Evolutionary conservation across 1,140 invertebrate species (phyloP), one percentile per base, ranked within the genome.

Genomic region (Hycleus phaleratus): DNA sequence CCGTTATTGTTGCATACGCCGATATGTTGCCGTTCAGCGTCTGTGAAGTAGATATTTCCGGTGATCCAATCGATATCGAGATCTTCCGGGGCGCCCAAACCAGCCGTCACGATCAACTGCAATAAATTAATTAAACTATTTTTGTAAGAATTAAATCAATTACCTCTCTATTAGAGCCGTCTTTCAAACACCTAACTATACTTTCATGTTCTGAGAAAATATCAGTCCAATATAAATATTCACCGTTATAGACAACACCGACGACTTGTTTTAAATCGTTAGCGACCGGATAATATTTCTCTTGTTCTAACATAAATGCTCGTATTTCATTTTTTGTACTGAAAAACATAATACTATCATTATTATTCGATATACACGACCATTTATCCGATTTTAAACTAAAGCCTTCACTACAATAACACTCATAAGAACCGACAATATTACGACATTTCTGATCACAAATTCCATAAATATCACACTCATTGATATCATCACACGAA

Each of bases 361-460:
- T 77, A n/a, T 70, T 79, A 77, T 65, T n/a, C 9, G 77, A 79
- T 71, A 86, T 88, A 70, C 93, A 96, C 0, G 82, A 85, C 46
- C 76, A 80, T 18, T 79, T 80, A 68, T 93, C 85, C 0, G 68
- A 44, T 56, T 84, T 76, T 24, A 86, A 72, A 11, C 76, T 77
- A 68, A 91, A 97, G 0, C 85, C 86, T 0, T 80, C 70, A 24
- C 88, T 83, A 73, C 95, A 97, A 40, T 78, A 76, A 69, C 95
- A 98, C 4, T 73, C 76, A 69, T 85, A 96, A 1, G 82, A 83
- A 0, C 93, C 93, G 0, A 76, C 75, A 0, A 73, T 81, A 69
- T 97, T 95, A 12, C 79, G 71, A 67, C 95, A 98, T 47, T 73
- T 71, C 70, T 98, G 95, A 53, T 89, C 88, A 65, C 95, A 98